Evolutionary conservation across 2,888 invertebrate genomes (phyloP), one percentile per base, ranked within the genome.

Genomic region (Lacanobia oleracea): DNA sequence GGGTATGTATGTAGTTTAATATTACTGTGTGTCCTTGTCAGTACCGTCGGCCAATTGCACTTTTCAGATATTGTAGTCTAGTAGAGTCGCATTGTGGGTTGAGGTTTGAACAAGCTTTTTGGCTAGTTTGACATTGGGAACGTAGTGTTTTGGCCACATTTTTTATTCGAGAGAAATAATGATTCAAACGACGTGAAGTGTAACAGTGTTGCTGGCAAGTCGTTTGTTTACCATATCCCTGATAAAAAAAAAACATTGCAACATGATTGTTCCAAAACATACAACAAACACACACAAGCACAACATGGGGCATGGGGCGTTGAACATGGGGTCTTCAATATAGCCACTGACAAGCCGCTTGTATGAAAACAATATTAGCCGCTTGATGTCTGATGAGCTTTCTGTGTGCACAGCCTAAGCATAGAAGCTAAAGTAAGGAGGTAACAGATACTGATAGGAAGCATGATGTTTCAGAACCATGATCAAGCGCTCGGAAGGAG

Each of bases 401-500:
- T 40, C 9, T 50, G 12, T 61, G 23, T 57, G 53, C 51, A 48
- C 18, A 33, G 8, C 23, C 16, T 33, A 33, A n/a, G 16, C 23
- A 27, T 57, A 59, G 27, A 18, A 14, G 8, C 43, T 23, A 10
- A 4, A 21, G n/a, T 27, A 18, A 14, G 16, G 16, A 8, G n/a
- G 16, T 50, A 18, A 23, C 7, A 2, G 21, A 54, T 54, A 69
- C 21, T 75, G 18, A 77, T 45, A 37, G 18, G 37, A 5, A 40
- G 16, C 2, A 23, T 50, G 18, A 51, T 70, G n/a, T 78, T 79
- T n/a, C 95, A 99, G 99, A 92, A 97, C 98, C 88, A 98, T 99
- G 98, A 98, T 98, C 87, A 99, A 99, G 96, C 96, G 98, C 89
- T 98, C 98, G 56, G 98, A 98, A 93, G 98, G 98, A 37, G 97